A percentile compares a stretch with the other conserved stretches of the same genome.
Evolutionary conservation across 2,797 vertebrate genomes (phyloP).

Genomic region (Pangasius djambal): DNA sequence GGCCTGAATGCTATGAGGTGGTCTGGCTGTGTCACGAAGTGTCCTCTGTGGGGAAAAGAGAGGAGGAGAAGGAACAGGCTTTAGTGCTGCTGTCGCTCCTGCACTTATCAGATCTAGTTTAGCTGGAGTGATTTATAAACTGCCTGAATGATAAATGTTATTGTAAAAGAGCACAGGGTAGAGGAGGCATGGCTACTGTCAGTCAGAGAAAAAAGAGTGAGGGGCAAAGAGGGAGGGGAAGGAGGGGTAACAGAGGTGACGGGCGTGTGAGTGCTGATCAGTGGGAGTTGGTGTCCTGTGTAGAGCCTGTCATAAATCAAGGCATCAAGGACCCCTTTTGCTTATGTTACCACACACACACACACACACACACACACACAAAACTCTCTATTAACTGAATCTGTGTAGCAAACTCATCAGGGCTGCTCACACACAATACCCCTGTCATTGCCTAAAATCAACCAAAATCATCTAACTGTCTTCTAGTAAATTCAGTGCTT

Average conservation of each 20-base stretch:
- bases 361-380: constrained; percentile 36
- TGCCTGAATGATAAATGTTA: constrained; percentile 76
- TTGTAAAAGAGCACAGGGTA: constrained; percentile 68
- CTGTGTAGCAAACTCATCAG: neutral
- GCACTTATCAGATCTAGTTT: constrained; percentile 78
- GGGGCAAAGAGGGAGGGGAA: constrained; percentile 23
- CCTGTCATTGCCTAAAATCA: neutral
- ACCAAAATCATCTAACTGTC: neutral
- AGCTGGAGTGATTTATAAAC: constrained; percentile 78
- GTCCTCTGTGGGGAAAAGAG: constrained; percentile 56
- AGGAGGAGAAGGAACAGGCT: constrained; percentile 65
- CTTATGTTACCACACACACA: constrained; percentile 57
- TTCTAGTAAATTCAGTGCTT: neutral
- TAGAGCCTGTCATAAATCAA: constrained; percentile 74
- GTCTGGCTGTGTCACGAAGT: constrained; percentile 59
- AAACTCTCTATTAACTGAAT: neutral
- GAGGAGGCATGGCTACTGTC: constrained; percentile 62
- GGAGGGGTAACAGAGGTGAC: constrained; percentile 53
- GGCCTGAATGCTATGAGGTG: constrained; percentile 58
- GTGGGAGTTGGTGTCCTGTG: constrained; percentile 66
- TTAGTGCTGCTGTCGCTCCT: constrained; percentile 68
- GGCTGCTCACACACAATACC: constrained; percentile 28
- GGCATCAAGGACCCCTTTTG: constrained; percentile 48
- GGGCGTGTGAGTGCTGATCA: constrained; percentile 66
- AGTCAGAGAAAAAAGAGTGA: constrained; percentile 40